These are phyloP conservation scores for Heliconius himera DNA, from an alignment of 1,140 invertebrate genomes.

Conservation along the genomic window DNA sequence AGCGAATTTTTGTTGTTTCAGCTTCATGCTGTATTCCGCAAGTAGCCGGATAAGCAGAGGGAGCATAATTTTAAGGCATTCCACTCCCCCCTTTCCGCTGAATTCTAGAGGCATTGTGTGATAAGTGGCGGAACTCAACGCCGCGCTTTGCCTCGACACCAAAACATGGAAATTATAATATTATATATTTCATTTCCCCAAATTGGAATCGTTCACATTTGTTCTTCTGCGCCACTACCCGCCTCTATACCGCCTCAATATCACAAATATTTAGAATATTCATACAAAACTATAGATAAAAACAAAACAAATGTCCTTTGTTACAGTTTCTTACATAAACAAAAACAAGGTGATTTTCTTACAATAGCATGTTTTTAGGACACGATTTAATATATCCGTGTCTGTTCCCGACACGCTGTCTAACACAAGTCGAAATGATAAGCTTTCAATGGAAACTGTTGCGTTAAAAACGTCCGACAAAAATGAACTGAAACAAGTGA, in stretches of 20 bases:
- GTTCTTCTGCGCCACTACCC: too few species aligned
- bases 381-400: neutral
- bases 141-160: too few species aligned
- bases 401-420: slow-evolving; percentile 2
- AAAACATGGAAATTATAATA: too few species aligned
- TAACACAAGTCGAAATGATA: slow-evolving; percentile 2
- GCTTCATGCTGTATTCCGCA: too few species aligned
- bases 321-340: neutral
- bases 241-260: neutral
- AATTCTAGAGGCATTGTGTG: too few species aligned
- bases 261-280: neutral
- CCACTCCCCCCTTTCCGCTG: too few species aligned
- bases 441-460: neutral
- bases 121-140: too few species aligned
- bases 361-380: neutral
- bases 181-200: too few species aligned
- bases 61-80: too few species aligned
- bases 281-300: neutral
- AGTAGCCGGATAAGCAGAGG: too few species aligned
- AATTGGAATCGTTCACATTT: too few species aligned
- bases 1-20: too few species aligned
- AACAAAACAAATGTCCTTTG: neutral
- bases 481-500: neutral
- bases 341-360: neutral
- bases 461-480: neutral